These are phyloP conservation scores for Smutsia gigantea DNA, from an alignment of 2,797 vertebrate species.

Conservation along the genomic window DNA sequence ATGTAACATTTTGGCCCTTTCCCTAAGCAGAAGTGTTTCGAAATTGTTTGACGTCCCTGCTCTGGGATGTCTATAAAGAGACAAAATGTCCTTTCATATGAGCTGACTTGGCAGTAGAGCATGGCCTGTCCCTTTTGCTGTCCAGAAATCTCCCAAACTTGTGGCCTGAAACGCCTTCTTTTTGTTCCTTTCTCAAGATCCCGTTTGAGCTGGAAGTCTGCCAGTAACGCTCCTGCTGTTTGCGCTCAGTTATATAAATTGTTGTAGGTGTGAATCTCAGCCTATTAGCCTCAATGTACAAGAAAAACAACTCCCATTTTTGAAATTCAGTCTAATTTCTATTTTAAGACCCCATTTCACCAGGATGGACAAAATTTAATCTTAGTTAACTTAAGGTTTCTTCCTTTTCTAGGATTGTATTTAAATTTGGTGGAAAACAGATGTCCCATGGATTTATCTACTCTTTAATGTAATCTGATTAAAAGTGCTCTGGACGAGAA, in stretches of 20 bases:
- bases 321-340: constrained; percentile 4
- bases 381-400: not conserved
- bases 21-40: constrained; percentile 54
- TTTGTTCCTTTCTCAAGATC: not conserved
- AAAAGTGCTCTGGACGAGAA: not conserved
- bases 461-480: not conserved
- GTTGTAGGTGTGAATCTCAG: not conserved
- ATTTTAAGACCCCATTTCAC: not conserved
- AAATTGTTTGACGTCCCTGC: constrained; percentile 44
- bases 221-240: not conserved
- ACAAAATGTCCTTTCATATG: constrained; percentile 58
- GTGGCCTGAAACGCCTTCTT: not conserved
- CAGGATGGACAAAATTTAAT: not conserved
- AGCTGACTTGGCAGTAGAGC: constrained; percentile 26
- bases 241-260: not conserved
- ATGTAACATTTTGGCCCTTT: constrained; percentile 54
- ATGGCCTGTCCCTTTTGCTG: not conserved
- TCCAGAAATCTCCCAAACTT: not conserved
- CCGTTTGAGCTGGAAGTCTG: not conserved
- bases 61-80: constrained; percentile 57
- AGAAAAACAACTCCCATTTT: not conserved
- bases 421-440: constrained; percentile 22
- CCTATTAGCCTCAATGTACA: not conserved
- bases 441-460: not conserved
- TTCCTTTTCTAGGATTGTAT: not conserved